Base-by-base conservation (phyloP, 2,888 invertebrate species). In the Volucella inanis region DNA sequence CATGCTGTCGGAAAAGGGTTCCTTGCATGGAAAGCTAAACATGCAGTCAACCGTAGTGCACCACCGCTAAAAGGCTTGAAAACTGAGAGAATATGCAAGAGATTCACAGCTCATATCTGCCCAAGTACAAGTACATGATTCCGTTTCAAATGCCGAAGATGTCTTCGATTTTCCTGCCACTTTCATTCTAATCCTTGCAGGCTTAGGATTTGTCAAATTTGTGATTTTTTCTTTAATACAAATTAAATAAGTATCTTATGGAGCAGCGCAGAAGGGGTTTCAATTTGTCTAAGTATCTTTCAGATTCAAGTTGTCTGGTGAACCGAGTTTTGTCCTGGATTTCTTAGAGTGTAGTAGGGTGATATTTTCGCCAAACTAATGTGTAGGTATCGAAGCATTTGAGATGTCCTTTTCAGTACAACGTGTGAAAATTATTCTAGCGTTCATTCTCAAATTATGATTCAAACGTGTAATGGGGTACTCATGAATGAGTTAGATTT, bases 1-100 rank as follows among this genome's bases (percentile, higher is more conserved):
- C 85, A 81, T 54, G 81, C 85, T 8, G 68, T 85, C 18, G 85
- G 85, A 1, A 76, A 85, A 12, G 81, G 85, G 0, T 81, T 85
- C 9, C n/a, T 81, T 3, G 59, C 80, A 18, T 81, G 85, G 85
- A 85, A 77, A 18, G 61, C 71, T 0, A 81, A 72, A 10, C 43
- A 72, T 8, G 15, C 41, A 0, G 3, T 61, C 8, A 85, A 81
- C 54, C 81, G 81, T 12, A 85, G 85, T 38, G 85, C 85, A 10
- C 81, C 85, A n/a, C 65, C 57, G 0, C 11, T 81, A 8, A 31
- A 64, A 8, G 18, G 54, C 10, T 18, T 65, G 12, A 75, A 65
- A 8, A 65, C 57, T 1, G 85, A 72, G 2, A 71, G 43, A n/a
- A 6, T 12, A 22, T 57, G 22, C 15, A 76, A 55, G 15, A 31